phyloP scores from a whole-genome alignment of 2,888 invertebrate species.

The Apotomis capreana region DNA sequence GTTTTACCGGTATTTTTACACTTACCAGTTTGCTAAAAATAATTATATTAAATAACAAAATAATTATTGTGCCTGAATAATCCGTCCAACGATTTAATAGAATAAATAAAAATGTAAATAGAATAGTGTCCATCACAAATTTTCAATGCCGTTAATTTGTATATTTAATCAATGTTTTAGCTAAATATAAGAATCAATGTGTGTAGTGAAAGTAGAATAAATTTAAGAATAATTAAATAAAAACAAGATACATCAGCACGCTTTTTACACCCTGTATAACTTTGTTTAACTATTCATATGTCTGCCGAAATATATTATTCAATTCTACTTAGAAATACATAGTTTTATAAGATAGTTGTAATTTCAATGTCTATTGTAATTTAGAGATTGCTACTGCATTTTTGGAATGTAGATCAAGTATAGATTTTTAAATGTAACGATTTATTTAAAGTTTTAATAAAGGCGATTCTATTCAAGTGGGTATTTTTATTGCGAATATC shows the following conservation, averaged over 20 bases:
- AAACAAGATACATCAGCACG: slow-evolving; percentile 3
- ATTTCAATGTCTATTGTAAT: slow-evolving; percentile 26
- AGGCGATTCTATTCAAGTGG: slow-evolving; percentile 19
- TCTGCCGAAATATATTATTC: slow-evolving; percentile 5
- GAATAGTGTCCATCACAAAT: slow-evolving; percentile 5
- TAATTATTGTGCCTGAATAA: slow-evolving; percentile 11
- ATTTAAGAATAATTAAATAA: background rate
- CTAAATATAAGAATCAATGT: background rate
- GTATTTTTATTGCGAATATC: background rate
- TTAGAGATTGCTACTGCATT: slow-evolving; percentile 38
- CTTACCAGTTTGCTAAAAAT: slow-evolving; percentile 9
- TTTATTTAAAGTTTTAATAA: slow-evolving; percentile 41
- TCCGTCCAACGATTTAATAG: slow-evolving; percentile 15
- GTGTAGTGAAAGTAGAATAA: slow-evolving; percentile 8
- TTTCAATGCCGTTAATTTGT: background rate
- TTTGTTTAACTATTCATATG: background rate
- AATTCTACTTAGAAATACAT: slow-evolving; percentile 13
- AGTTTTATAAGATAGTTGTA: slow-evolving; percentile 20
- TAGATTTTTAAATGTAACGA: slow-evolving; percentile 33
- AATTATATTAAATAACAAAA: slow-evolving; percentile 1
- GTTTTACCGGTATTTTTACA: slow-evolving; percentile 1
- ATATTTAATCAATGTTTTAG: background rate
- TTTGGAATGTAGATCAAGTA: slow-evolving; percentile 39
- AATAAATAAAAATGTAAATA: slow-evolving; percentile 13
- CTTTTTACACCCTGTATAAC: slow-evolving; percentile 11